phyloP scores from a whole-genome alignment of 2,797 vertebrate species.

The Ammospiza maritima region DNA sequence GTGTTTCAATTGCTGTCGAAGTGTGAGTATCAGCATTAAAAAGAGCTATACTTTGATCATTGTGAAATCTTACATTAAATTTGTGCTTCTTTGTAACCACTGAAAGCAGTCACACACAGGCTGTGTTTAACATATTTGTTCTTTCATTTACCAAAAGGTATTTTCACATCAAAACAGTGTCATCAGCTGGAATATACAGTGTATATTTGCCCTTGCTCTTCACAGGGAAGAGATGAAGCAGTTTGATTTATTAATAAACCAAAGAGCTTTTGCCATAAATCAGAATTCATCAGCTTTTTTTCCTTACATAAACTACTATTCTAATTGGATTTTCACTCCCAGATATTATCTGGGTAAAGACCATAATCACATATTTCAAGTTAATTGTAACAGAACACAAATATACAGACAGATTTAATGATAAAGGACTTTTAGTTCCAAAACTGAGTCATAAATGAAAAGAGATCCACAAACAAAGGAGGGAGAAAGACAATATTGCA shows the following conservation, averaged over 20 bases:
- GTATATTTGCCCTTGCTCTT: not conserved
- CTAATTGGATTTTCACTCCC: slow-evolving; percentile 34
- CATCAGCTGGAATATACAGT: not conserved
- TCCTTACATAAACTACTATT: not conserved
- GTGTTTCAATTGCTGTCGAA: slow-evolving; percentile 7
- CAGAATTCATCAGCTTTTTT: slow-evolving; percentile 6
- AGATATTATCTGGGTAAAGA: slow-evolving; percentile 5
- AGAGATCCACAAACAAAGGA: not conserved
- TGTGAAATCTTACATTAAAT: not conserved
- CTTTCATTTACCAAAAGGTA: slow-evolving; percentile 24
- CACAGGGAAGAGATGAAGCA: not conserved
- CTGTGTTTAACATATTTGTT: not conserved
- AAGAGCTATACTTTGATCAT: slow-evolving; percentile 10
- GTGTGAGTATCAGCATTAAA: not conserved
- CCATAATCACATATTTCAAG: not conserved
- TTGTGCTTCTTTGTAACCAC: not conserved
- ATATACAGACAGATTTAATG: not conserved
- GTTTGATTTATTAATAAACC: slow-evolving; percentile 14
- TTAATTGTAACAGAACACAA: slow-evolving; percentile 36
- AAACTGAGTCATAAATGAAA: slow-evolving; percentile 28
- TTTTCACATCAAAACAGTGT: slow-evolving; percentile 41
- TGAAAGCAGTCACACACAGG: not conserved
- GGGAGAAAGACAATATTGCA: not conserved
- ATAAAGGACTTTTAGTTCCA: slow-evolving; percentile 26
- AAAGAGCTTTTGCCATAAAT: slow-evolving; percentile 11